Percentiles rank a stretch among this genome's conserved stretches.
phyloP scores from a whole-genome alignment of 2,797 vertebrate species.

The Allochrocebus solatus region DNA sequence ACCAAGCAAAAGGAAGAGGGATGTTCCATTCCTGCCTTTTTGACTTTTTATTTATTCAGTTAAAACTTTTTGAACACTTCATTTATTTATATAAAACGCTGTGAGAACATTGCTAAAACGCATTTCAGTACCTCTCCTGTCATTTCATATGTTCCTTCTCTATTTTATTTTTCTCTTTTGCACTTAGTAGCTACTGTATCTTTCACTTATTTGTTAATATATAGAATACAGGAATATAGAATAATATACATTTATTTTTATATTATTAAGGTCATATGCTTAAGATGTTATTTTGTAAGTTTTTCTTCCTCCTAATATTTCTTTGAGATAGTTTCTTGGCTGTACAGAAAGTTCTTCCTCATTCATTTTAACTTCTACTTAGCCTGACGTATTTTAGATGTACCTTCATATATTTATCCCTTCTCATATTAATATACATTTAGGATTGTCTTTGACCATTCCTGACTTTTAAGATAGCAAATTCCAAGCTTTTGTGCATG shows the following conservation, averaged over 20 bases:
- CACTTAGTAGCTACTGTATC: neutral
- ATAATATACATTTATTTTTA: neutral
- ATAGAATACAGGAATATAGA: neutral
- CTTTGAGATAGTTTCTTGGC: neutral
- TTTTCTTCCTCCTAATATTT: neutral
- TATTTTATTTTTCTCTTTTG: neutral
- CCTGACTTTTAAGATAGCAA: neutral
- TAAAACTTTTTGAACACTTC: neutral
- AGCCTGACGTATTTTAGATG: neutral
- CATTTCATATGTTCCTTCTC: neutral
- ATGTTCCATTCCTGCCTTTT: neutral
- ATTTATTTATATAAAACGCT: neutral
- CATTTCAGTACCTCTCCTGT: neutral
- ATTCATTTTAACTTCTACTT: neutral
- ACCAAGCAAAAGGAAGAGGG: neutral
- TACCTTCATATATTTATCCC: neutral
- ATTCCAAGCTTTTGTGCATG: neutral
- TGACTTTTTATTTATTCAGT: neutral
- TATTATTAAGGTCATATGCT: neutral
- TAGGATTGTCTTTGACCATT: neutral
- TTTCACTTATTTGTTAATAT: neutral
- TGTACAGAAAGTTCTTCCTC: neutral
- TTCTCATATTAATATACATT: neutral
- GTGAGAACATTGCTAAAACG: neutral
- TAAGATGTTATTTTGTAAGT: neutral